These are phyloP conservation scores for Hippopotamyrus pictus DNA, from an alignment of 2,797 vertebrate genomes.

Conservation along the genomic window DNA sequence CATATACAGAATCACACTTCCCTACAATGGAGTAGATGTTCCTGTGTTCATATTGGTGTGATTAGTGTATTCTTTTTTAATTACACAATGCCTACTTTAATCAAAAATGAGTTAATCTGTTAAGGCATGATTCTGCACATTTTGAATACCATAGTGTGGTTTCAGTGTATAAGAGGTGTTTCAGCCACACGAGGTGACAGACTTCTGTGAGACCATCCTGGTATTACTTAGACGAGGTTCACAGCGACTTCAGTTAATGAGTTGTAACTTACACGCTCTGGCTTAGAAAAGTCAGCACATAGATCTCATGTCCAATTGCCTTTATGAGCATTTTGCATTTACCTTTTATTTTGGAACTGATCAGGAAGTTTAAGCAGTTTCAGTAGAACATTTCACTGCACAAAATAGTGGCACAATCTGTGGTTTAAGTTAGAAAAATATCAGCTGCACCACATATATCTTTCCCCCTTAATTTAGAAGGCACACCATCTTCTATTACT, in stretches of 20 bases:
- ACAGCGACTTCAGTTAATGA: background rate
- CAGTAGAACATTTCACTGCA: background rate
- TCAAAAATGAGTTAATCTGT: background rate
- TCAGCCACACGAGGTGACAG: background rate
- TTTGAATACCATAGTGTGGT: background rate
- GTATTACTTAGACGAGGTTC: background rate
- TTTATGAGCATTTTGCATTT: background rate
- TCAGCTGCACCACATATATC: background rate
- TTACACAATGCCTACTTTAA: background rate
- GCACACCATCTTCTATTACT: background rate
- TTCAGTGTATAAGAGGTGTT: background rate
- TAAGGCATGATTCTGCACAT: background rate
- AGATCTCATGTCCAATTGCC: background rate
- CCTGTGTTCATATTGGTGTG: background rate
- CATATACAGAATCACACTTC: background rate
- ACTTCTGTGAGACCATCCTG: background rate
- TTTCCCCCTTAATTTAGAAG: background rate
- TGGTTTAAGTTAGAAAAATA: background rate
- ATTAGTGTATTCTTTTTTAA: background rate
- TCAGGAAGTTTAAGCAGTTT: background rate
- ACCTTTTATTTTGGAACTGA: background rate
- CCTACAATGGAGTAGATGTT: background rate
- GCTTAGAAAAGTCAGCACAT: background rate
- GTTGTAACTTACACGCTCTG: background rate
- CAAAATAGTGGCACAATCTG: background rate